A percentile compares a stretch with the other conserved stretches of the same genome.
phyloP scores from a whole-genome alignment of 2,113 vertebrate species.

The Crotalus tigris region DNA sequence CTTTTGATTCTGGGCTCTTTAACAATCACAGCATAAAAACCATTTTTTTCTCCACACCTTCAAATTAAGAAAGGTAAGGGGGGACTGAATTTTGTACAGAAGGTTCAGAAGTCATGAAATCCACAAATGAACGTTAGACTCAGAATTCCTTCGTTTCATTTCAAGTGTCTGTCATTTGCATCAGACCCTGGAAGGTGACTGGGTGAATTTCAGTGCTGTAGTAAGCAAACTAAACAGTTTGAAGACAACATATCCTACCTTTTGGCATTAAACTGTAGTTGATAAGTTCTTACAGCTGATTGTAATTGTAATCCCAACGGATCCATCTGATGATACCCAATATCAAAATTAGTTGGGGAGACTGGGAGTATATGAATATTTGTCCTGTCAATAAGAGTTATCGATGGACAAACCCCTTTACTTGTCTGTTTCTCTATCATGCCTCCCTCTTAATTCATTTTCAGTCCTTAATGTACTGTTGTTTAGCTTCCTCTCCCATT shows the following conservation, averaged over 20 bases:
- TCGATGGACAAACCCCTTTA: constrained; percentile 70
- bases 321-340: constrained; percentile 62
- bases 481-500: constrained; percentile 83
- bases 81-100: not conserved
- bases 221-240: not conserved
- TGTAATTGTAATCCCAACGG: constrained; percentile 50
- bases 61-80: not conserved
- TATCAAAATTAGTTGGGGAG: constrained; percentile 68
- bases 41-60: not conserved
- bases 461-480: constrained; percentile 84
- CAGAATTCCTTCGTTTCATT: not conserved
- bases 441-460: constrained; percentile 83
- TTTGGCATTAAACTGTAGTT: not conserved
- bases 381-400: constrained; percentile 76
- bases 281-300: not conserved
- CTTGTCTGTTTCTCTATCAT: constrained; percentile 74
- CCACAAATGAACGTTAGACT: not conserved
- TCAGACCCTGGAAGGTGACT: not conserved
- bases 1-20: not conserved
- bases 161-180: not conserved
- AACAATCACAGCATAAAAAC: not conserved
- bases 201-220: not conserved
- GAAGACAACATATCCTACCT: not conserved
- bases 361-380: constrained; percentile 64
- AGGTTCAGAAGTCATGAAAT: not conserved